Conservation (phyloP, 2,888 invertebrate genomes). For the Pachliopta kotzebuea region DNA sequence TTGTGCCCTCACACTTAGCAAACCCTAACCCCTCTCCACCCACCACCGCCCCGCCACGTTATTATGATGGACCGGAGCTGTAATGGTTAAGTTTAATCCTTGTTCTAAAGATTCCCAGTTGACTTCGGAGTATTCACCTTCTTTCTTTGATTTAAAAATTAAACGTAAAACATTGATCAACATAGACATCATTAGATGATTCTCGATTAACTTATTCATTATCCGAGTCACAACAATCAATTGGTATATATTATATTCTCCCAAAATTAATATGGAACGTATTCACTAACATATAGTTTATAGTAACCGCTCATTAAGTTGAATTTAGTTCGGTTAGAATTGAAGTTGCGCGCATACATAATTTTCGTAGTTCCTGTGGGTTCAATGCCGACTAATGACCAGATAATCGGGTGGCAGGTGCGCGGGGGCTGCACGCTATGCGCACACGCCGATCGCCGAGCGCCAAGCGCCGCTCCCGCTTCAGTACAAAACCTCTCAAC, state of each 20-base stretch:
- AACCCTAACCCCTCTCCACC: constrained; percentile 37
- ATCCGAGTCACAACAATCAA: too few species aligned
- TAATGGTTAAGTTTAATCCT: constrained; percentile 65
- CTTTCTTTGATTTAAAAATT: too few species aligned
- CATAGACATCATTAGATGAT: too few species aligned
- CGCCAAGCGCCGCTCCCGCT: constrained; percentile 49
- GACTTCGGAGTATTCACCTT: too few species aligned
- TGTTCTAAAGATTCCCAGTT: constrained; percentile 22
- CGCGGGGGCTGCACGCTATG: constrained; percentile 58
- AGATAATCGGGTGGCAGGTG: constrained; percentile 72
- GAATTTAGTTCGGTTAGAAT: constrained; percentile 34
- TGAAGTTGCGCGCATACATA: constrained; percentile 45
- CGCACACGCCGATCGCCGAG: constrained; percentile 63
- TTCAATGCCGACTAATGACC: constrained; percentile 62
- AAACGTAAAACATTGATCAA: too few species aligned
- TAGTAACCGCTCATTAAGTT: constrained; percentile 14
- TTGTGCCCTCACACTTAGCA: constrained; percentile 55
- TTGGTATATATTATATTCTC: too few species aligned
- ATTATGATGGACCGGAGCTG: constrained; percentile 67
- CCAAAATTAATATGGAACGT: too few species aligned
- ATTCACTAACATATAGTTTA: too few species aligned
- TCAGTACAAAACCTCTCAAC: constrained; percentile 24
- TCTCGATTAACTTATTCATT: too few species aligned
- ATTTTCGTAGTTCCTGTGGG: constrained; percentile 52
- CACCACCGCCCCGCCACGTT: constrained; percentile 43